Evolutionary conservation across 2,888 invertebrate species (phyloP).

Genomic region (Diaphora mendica): DNA sequence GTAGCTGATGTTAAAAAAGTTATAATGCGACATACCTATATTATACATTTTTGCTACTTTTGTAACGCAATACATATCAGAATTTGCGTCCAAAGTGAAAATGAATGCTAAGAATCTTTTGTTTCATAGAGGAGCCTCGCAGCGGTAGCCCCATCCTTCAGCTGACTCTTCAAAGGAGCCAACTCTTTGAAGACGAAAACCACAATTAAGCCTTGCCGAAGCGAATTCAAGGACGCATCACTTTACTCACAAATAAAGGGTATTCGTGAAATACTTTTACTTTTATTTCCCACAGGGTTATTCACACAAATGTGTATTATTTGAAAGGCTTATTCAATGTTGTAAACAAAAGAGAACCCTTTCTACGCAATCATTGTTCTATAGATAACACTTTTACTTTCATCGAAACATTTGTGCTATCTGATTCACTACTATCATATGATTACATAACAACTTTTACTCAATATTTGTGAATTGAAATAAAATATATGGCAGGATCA

Average conservation of each 20-base stretch:
- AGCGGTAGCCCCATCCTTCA: constrained; percentile 55
- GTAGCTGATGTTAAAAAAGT: neutral
- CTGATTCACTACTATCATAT: constrained; percentile 3
- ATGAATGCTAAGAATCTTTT: constrained; percentile 72
- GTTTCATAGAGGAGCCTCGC: constrained; percentile 64
- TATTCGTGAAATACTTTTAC: constrained; percentile 76
- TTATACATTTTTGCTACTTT: no score
- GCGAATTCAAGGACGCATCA: constrained; percentile 81
- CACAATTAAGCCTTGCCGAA: constrained; percentile 83
- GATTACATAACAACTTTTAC: neutral
- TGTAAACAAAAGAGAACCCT: constrained; percentile 64
- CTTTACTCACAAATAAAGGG: constrained; percentile 74
- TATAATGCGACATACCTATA: no score
- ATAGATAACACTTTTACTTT: constrained; percentile 50
- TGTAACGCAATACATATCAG: constrained; percentile 36
- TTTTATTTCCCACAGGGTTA: constrained; percentile 68
- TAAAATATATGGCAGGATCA: neutral
- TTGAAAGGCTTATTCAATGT: constrained; percentile 63
- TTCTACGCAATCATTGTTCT: constrained; percentile 54
- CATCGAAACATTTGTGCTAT: constrained; percentile 21
- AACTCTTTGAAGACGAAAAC: constrained; percentile 84
- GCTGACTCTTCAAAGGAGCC: constrained; percentile 71
- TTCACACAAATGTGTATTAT: constrained; percentile 69
- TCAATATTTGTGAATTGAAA: neutral
- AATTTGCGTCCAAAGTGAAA: constrained; percentile 63